phyloP scores from a whole-genome alignment of 2,113 vertebrate species.

The Alligator sinensis region DNA sequence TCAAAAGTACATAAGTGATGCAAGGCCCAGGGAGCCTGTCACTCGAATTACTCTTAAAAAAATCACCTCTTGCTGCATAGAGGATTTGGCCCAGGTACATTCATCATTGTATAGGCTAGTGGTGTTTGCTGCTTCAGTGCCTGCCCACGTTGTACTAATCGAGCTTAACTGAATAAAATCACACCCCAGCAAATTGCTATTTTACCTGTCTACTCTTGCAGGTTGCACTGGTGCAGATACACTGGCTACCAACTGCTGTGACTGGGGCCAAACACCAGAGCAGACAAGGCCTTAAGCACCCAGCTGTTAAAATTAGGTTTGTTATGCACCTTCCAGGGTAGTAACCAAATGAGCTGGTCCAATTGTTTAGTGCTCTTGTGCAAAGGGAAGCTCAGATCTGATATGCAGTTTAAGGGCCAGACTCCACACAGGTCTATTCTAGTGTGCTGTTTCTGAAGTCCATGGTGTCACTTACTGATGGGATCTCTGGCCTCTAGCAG shows the following conservation, averaged over 20 bases:
- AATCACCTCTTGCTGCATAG: no score
- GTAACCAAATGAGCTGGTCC: neutral
- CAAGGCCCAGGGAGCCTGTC: no score
- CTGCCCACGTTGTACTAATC: neutral
- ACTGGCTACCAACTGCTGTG: neutral
- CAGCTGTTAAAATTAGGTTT: neutral
- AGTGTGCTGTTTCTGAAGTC: neutral
- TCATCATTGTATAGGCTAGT: neutral
- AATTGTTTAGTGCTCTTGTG: neutral
- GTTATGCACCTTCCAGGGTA: neutral
- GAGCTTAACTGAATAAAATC: neutral
- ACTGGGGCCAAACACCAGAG: neutral
- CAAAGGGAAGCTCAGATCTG: neutral
- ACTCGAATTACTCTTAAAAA: no score
- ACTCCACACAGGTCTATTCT: neutral
- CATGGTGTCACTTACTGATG: neutral
- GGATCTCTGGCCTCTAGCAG: neutral
- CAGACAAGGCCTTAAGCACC: neutral
- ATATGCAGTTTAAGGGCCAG: neutral
- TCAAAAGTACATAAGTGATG: no score
- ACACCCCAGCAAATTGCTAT: neutral
- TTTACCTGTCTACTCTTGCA: neutral
- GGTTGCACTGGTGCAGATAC: neutral
- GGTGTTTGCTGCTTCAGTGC: neutral
- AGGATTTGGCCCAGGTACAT: no score